These are phyloP conservation scores for Conops quadrifasciatus DNA, from an alignment of 2,888 invertebrate genomes.

Conservation along the genomic window DNA sequence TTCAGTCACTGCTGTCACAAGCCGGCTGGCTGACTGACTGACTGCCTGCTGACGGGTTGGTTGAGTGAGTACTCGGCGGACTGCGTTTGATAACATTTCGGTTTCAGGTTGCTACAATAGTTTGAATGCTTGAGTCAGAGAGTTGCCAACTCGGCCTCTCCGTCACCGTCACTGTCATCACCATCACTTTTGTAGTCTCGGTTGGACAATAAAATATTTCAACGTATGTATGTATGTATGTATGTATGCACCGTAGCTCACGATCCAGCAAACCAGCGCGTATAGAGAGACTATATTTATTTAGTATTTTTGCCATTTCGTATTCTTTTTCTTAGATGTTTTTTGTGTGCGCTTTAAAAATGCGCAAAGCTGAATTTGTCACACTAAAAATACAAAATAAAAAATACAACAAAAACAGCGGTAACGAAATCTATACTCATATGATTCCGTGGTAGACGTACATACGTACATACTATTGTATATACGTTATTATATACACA, in stretches of 20 bases:
- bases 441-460: no score
- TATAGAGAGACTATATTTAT: background rate
- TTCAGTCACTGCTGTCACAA: background rate
- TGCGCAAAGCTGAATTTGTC: background rate
- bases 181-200: background rate
- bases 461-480: no score
- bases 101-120: constrained; percentile 18
- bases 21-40: background rate
- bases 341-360: background rate
- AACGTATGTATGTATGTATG: background rate
- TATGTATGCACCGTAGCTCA: background rate
- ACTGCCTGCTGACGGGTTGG: background rate
- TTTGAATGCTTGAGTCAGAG: constrained; percentile 19
- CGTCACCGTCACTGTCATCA: background rate
- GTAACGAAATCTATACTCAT: no score
- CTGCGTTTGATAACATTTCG: constrained; percentile 15
- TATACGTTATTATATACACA: no score
- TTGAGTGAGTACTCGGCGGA: background rate
- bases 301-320: background rate
- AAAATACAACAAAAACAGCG: background rate
- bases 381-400: background rate
- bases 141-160: background rate
- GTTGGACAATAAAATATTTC: constrained; percentile 2
- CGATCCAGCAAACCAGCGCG: background rate
- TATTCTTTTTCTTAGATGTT: constrained; percentile 15